Conservation (phyloP, 2,888 invertebrate species). For the Drosophila tanythrix region DNA sequence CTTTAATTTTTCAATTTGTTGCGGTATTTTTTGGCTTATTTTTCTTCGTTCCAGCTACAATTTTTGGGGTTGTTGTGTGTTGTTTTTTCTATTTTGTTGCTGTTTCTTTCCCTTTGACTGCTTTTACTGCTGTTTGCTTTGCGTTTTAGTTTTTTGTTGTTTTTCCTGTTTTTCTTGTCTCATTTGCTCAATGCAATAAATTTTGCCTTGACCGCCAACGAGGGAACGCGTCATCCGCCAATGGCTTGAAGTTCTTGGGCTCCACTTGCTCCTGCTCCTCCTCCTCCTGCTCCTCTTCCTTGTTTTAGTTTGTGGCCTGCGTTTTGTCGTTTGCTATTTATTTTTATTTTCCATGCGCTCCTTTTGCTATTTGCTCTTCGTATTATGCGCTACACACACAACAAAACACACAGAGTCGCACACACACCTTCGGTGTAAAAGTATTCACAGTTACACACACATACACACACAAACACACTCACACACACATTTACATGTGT, state of each 20-base stretch:
- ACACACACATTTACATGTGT: constrained; percentile 68
- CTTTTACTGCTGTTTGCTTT: constrained; percentile 57
- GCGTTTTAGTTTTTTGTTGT: constrained; percentile 58
- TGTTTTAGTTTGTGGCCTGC: constrained; percentile 47
- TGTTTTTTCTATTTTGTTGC: constrained; percentile 1
- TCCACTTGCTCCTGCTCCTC: background rate
- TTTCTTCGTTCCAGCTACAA: constrained; percentile 53
- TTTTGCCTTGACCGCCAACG: constrained; percentile 78
- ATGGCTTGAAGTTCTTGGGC: constrained; percentile 21
- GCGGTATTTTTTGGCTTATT: constrained; percentile 68
- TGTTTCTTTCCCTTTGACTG: constrained; percentile 15
- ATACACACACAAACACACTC: constrained; percentile 17
- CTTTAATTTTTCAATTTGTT: constrained; percentile 82
- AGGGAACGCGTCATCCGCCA: constrained; percentile 69
- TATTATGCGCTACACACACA: constrained; percentile 60
- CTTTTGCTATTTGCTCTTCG: constrained; percentile 66
- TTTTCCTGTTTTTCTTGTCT: constrained; percentile 52
- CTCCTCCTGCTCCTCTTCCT: constrained; percentile 6
- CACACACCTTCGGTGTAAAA: constrained; percentile 17
- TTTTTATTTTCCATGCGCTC: constrained; percentile 71
- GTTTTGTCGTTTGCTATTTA: constrained; percentile 69
- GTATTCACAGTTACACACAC: constrained; percentile 7
- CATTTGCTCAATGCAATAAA: constrained; percentile 80
- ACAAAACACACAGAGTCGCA: constrained; percentile 15
- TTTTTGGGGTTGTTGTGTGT: constrained; percentile 45